phyloP scores from a whole-genome alignment of 2,113 vertebrate species.

The Pterophyllum scalare region DNA sequence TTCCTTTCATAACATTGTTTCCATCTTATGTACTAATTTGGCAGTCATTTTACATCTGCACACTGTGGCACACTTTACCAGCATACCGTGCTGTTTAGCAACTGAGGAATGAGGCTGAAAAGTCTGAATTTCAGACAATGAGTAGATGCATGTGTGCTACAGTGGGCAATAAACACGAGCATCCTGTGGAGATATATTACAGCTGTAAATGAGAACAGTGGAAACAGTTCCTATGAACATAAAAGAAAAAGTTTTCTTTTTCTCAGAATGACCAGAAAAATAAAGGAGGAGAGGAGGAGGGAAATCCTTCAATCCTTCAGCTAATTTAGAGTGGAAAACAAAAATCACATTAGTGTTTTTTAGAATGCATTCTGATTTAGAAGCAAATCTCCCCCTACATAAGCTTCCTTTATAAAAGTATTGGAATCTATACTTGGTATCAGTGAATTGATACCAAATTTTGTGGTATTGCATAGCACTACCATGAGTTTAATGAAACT shows the following conservation, averaged over 20 bases:
- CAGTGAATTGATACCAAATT: not conserved
- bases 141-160: not conserved
- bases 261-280: not conserved
- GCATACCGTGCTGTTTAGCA: not conserved
- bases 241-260: not conserved
- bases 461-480: not conserved
- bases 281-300: not conserved
- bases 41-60: not conserved
- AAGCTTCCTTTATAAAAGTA: constrained; percentile 1
- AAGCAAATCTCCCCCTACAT: not conserved
- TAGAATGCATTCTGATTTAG: not conserved
- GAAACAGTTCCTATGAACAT: not conserved
- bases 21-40: not conserved
- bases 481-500: not conserved
- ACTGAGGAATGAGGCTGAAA: not conserved
- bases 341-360: not conserved
- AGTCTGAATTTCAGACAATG: not conserved
- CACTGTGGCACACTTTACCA: no score
- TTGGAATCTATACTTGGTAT: not conserved
- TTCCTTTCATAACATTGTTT: not conserved
- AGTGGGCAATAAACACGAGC: not conserved
- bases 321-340: not conserved
- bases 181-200: not conserved
- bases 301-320: not conserved
- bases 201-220: not conserved